Conservation (phyloP, 2,888 invertebrate genomes). For the Epinotia demarniana region DNA sequence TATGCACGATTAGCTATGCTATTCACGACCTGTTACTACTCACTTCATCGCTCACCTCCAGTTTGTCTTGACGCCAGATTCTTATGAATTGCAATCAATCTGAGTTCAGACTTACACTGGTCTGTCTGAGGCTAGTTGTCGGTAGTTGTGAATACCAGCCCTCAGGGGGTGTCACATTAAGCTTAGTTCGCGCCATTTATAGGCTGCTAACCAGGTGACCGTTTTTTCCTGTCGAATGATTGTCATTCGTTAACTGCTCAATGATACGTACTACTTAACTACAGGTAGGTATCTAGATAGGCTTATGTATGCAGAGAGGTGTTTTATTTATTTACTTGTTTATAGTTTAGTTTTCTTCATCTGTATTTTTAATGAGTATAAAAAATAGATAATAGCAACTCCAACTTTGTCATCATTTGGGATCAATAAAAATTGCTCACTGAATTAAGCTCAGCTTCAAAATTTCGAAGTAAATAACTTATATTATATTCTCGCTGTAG, state of each 20-base stretch:
- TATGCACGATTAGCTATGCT: neutral
- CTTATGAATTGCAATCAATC: neutral
- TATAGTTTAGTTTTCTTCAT: too few species aligned
- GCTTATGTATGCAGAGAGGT: neutral
- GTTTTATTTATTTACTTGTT: neutral
- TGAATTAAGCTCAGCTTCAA: too few species aligned
- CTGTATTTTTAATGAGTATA: too few species aligned
- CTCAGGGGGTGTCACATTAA: slow-evolving; percentile 33
- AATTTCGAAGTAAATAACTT: too few species aligned
- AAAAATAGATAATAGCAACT: too few species aligned
- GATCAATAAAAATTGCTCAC: too few species aligned
- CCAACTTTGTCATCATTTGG: too few species aligned
- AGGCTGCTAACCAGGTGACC: slow-evolving; percentile 6
- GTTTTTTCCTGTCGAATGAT: slow-evolving; percentile 24
- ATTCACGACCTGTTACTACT: neutral
- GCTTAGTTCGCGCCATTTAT: slow-evolving; percentile 33
- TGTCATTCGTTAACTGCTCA: neutral
- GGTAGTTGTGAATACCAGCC: neutral
- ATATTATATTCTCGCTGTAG: too few species aligned
- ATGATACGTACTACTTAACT: neutral
- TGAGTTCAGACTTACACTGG: neutral
- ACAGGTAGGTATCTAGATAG: neutral
- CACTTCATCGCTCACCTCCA: neutral
- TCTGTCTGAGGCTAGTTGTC: neutral
- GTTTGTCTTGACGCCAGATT: neutral